These are phyloP conservation scores for Gryllus bimaculatus DNA, from an alignment of 1,140 invertebrate species.

Conservation along the genomic window DNA sequence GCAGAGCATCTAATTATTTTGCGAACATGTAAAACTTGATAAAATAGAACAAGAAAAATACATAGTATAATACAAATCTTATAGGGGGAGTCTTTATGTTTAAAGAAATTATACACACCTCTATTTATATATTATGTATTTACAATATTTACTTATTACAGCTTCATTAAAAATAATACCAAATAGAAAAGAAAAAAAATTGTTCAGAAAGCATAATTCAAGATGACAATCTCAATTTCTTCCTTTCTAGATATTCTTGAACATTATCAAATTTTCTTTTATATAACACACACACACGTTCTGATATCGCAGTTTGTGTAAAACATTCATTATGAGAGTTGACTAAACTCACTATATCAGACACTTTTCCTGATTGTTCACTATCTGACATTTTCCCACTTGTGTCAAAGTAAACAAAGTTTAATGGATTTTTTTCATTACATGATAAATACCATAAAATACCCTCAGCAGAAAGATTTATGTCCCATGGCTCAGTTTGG, in stretches of 20 bases:
- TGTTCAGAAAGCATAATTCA: no score
- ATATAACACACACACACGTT: conserved; percentile 21
- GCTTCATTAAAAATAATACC: no score
- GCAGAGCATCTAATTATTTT: no score
- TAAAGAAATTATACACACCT: no score
- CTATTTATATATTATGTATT: no score
- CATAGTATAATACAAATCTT: no score
- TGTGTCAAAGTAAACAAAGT: conserved; percentile 8
- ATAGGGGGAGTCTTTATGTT: no score
- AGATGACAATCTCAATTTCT: conserved; percentile 19
- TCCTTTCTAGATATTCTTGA: conserved; percentile 24
- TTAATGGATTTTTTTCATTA: conserved; percentile 9
- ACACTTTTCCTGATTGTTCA: background rate
- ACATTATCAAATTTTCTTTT: conserved; percentile 28
- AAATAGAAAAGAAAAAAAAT: no score
- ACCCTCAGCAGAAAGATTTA: conserved; percentile 25
- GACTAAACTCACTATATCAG: conserved; percentile 7
- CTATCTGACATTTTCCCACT: background rate
- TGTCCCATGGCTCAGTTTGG: conserved; percentile 38
- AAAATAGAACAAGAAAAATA: no score
- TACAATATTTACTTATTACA: no score
- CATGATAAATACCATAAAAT: conserved; percentile 17
- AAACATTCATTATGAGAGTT: conserved; percentile 26
- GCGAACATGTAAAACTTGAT: no score
- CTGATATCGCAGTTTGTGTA: conserved; percentile 25